phyloP scores from a whole-genome alignment of 1,140 invertebrate species.

The Cotesia chilonis region DNA sequence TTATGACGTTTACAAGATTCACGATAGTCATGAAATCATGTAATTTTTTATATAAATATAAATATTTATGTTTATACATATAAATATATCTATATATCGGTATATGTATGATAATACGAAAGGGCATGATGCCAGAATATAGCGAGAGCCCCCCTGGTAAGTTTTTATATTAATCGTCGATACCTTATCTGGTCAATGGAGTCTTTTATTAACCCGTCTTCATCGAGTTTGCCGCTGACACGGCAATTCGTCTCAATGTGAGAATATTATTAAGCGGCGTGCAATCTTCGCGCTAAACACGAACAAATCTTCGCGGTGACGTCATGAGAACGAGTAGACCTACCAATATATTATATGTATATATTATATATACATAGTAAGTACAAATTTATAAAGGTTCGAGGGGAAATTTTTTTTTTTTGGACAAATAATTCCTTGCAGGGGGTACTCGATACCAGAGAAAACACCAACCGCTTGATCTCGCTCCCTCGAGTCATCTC shows the following conservation, averaged over 20 bases:
- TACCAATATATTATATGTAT: background rate
- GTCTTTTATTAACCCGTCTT: constrained; percentile 43
- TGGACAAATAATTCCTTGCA: constrained; percentile 57
- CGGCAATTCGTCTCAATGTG: constrained; percentile 54
- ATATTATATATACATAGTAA: background rate
- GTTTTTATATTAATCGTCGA: constrained; percentile 53
- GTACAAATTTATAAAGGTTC: constrained; percentile 35
- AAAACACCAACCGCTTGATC: background rate
- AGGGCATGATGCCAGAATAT: background rate
- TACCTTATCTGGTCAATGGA: constrained; percentile 44
- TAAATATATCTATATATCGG: too few relatives aligned
- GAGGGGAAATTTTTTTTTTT: constrained; percentile 38
- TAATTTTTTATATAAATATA: too few relatives aligned
- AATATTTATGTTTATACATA: too few relatives aligned
- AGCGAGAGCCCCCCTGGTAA: constrained; percentile 31
- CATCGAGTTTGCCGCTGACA: constrained; percentile 43
- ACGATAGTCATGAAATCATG: too few relatives aligned
- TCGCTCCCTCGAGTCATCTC: background rate
- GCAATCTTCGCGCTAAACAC: background rate
- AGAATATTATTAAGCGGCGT: constrained; percentile 56
- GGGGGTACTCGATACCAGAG: constrained; percentile 45
- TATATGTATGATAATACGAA: too few relatives aligned
- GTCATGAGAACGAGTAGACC: background rate
- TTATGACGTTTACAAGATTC: too few relatives aligned
- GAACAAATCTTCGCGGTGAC: background rate